Evolutionary conservation across 2,888 invertebrate genomes (phyloP).

Genomic region (Cryptocephalus moraei): DNA sequence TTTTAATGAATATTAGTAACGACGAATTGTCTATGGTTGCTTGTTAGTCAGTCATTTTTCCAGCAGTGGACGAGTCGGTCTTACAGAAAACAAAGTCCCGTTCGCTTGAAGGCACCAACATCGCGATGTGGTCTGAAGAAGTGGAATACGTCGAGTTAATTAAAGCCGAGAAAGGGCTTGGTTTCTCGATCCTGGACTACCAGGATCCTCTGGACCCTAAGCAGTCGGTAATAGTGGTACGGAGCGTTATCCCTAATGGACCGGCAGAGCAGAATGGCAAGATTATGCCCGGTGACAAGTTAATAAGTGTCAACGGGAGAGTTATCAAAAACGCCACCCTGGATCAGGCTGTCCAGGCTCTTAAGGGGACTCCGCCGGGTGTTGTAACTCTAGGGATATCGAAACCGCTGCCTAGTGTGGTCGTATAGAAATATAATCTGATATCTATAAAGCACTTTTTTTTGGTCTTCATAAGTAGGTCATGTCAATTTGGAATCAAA

Average conservation of each 20-base stretch:
- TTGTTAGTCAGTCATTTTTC: slow-evolving; percentile 1
- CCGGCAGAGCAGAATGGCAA: slow-evolving; percentile 88
- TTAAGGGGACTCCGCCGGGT: slow-evolving; percentile 90
- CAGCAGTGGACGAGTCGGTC: slow-evolving; percentile 52
- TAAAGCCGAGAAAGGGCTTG: slow-evolving; percentile 93
- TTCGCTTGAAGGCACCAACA: slow-evolving; percentile 88
- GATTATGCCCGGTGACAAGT: slow-evolving; percentile 83
- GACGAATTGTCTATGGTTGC: no score
- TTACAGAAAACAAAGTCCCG: slow-evolving; percentile 69
- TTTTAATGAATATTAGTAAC: no score
- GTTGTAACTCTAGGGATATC: slow-evolving; percentile 86
- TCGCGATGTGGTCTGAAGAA: slow-evolving; percentile 95
- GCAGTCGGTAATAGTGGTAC: slow-evolving; percentile 93
- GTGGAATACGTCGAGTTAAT: slow-evolving; percentile 83
- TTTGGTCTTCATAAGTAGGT: no score
- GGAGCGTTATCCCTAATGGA: slow-evolving; percentile 95
- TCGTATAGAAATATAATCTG: neutral
- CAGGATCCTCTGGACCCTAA: slow-evolving; percentile 94
- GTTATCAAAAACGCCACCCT: slow-evolving; percentile 84
- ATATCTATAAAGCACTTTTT: no score
- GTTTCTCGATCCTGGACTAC: slow-evolving; percentile 96
- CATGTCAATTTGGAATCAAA: no score
- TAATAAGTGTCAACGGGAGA: slow-evolving; percentile 84
- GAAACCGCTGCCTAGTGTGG: slow-evolving; percentile 55
- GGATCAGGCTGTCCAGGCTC: slow-evolving; percentile 90